phyloP scores from a whole-genome alignment of 1,140 invertebrate species.

The Sycobia sp. region DNA sequence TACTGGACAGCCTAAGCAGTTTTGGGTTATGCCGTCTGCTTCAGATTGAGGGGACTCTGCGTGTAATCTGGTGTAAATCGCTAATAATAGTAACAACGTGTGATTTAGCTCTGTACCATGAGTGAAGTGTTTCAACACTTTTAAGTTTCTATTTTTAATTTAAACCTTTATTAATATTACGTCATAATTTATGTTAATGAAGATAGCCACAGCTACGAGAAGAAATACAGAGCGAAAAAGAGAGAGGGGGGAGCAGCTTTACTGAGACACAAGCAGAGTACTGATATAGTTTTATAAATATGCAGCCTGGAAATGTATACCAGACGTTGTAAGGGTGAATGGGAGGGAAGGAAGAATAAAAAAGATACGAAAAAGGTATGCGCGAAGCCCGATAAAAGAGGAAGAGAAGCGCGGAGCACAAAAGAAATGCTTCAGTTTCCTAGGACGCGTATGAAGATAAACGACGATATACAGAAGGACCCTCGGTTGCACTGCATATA shows the following conservation, averaged over 20 bases:
- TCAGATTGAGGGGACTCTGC: too few relatives aligned
- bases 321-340: neutral
- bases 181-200: slow-evolving; percentile 21
- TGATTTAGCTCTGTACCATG: neutral
- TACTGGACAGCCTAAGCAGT: too few relatives aligned
- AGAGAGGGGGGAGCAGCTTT: neutral
- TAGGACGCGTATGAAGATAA: slow-evolving; percentile 45
- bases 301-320: neutral
- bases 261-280: neutral
- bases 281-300: neutral
- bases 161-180: too few relatives aligned
- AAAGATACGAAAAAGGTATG: slow-evolving; percentile 1
- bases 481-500: neutral
- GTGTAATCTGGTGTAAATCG: too few relatives aligned
- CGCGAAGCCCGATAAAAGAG: slow-evolving; percentile 23
- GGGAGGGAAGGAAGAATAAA: slow-evolving; percentile 14
- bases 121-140: slow-evolving; percentile 8
- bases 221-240: slow-evolving; percentile 20
- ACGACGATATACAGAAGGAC: slow-evolving; percentile 39
- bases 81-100: too few relatives aligned
- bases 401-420: slow-evolving; percentile 31
- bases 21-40: too few relatives aligned
- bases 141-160: too few relatives aligned
- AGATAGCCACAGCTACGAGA: slow-evolving; percentile 31
- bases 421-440: slow-evolving; percentile 41